Evolutionary conservation across 1,140 invertebrate species (phyloP), one percentile per base, ranked within the genome.

Genomic region (Mizuhopecten yessoensis): DNA sequence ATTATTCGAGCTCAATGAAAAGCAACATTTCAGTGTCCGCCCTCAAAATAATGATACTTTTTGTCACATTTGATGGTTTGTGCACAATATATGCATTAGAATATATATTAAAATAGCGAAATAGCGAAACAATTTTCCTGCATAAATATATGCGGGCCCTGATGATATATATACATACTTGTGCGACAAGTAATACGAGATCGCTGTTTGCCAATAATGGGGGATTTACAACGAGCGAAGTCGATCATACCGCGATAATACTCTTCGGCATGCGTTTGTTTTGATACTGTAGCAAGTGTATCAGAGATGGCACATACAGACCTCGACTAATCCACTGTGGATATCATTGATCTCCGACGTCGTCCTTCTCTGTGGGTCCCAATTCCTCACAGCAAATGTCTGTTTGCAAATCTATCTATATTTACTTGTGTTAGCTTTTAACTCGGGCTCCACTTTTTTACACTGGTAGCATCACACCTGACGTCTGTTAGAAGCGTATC

Each of bases 351-450:
- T 75, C 57, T 75, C 57, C n/a, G 17, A 5, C 57, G 57, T 0
- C 57, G n/a, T 29, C 11, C 57, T 5, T 75, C 57, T 75, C 57
- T 75, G 57, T 75, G 23, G 57, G 57, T 75, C 57, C 29, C 29
- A 75, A 75, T 75, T 29, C 57, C 23, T n/a, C 57, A 75, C 57
- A 75, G 57, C 57, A 75, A 75, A 75, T n/a, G 57, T 29, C 57
- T 75, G 57, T 75, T 75, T 75, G 29, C 29, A 75, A 75, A 75
- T 75, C 57, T 75, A 3, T 75, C 57, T n/a, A 17, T n/a, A 75
- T 75, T 75, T 29, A 75, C 57, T 75, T n/a, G 23, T 29, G 57
- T 29, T 29, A 75, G 57, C 57, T 75, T 75, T 75, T 29, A 75
- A 29, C 57, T 75, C 3, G 0, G 23, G 57, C 57, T 75, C 17